Evolutionary conservation across 30 jellyfish, hydroid and myxozoan species (phyloP), one percentile per base, ranked within the genome.

Genomic region (Aurelia coerulea): DNA sequence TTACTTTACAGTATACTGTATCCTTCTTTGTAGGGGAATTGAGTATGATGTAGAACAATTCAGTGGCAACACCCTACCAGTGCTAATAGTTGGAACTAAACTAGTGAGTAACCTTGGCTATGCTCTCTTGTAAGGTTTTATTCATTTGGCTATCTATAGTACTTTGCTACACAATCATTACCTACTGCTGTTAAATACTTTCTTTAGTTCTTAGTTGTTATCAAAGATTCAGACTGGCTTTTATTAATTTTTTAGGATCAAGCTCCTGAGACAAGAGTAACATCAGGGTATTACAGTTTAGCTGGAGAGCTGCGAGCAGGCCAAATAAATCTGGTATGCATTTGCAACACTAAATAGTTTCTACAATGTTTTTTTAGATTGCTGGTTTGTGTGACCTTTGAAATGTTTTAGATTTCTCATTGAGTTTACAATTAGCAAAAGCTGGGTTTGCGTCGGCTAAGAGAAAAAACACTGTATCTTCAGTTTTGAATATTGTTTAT

Each of bases 261-360:
- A 23, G 92, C 92, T 29, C 92, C 92, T 0, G 85, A 83, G 65
- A 50, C 76, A 10, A 83, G 86, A 65, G 67, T 76, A 13, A 17
- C 85, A 9, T 60, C 84, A 2, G 69, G 80, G 13, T 83, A 83
- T 17, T 70, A 78, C 52, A 72, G 86, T 53, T 58, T 83, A 23
- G 92, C 92, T 83, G 92, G 92, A 19, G 92, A 83, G 81, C 85
- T 83, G 14, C 53, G 92, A 58, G 92, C 92, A 14, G n/a, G 76
- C 23, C 92, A 83, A 71, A 64, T 83, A 16, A 83, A 83, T 50
- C 73, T 83, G 50, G 56, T 46, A 46, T 37, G 49, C 0, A 46
- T 46, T 8, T 46, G 12, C 56, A 46, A 9, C 2, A 1, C 56
- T 46, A 23, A 23, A 4, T 46, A 46, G 13, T 46, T 46, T 46